These are phyloP conservation scores for Brotogeris chrysoptera DNA, from an alignment of 2,797 vertebrate species.

Conservation along the genomic window DNA sequence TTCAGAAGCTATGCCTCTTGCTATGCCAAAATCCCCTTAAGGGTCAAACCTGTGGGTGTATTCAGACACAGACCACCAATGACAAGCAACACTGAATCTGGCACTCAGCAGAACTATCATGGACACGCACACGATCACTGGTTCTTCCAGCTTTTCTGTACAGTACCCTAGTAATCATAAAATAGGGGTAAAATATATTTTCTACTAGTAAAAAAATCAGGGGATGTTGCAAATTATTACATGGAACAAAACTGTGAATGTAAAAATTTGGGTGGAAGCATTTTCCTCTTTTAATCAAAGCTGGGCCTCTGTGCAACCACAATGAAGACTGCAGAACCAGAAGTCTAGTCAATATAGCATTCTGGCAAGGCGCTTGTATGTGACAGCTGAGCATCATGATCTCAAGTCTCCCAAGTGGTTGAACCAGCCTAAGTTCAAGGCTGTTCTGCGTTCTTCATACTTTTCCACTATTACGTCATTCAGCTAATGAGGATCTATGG, in stretches of 20 bases:
- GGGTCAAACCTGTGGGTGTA: fast-evolving
- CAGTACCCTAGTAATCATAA: background rate
- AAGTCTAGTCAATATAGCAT: background rate
- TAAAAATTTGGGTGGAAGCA: background rate
- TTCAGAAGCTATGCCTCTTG: background rate
- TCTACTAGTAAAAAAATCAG: background rate
- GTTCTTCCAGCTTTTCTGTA: background rate
- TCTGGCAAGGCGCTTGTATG: background rate
- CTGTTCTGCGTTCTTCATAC: background rate
- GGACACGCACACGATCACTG: background rate
- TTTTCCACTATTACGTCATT: background rate
- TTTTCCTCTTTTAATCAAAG: background rate
- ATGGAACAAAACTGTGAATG: background rate
- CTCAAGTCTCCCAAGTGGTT: background rate
- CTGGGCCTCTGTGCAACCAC: background rate
- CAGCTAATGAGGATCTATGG: background rate
- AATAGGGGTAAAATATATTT: background rate
- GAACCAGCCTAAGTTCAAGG: background rate
- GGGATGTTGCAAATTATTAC: background rate
- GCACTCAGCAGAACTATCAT: background rate
- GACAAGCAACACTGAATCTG: background rate
- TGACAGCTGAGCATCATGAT: background rate
- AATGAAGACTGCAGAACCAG: background rate
- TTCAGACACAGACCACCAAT: fast-evolving
- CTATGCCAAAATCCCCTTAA: background rate